Conservation (phyloP, 2,113 vertebrate species). For the Laterallus jamaicensis region DNA sequence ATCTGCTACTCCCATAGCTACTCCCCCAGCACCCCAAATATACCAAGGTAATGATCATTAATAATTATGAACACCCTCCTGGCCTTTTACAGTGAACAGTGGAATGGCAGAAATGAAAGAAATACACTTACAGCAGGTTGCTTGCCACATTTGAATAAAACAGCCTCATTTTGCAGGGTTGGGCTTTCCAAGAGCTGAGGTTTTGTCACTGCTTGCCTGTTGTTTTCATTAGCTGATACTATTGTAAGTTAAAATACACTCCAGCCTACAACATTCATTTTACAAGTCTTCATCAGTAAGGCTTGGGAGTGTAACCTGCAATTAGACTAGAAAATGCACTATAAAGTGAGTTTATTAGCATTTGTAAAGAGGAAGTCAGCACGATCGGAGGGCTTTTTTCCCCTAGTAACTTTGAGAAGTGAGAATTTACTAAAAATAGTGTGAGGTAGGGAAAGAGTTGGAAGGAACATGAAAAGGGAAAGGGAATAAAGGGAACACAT, state of each 20-base stretch:
- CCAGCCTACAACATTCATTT: not conserved
- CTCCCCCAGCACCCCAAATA: not conserved
- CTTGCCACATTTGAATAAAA: not conserved
- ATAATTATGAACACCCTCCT: not conserved
- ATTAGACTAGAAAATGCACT: constrained; percentile 29
- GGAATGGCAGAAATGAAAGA: not conserved
- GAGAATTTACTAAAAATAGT: not conserved
- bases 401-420: not conserved
- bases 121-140: not conserved
- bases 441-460: not conserved
- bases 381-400: not conserved
- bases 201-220: not conserved
- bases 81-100: not conserved
- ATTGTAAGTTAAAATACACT: not conserved
- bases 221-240: constrained; percentile 22
- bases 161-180: not conserved
- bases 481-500: not conserved
- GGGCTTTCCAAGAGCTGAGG: not conserved
- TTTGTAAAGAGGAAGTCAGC: not conserved
- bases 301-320: not conserved
- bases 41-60: not conserved
- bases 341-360: constrained; percentile 6
- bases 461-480: not conserved
- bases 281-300: not conserved
- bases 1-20: not conserved